Evolutionary conservation across 2,888 invertebrate species (phyloP), one percentile per base, ranked within the genome.

Genomic region (Arge pagana): DNA sequence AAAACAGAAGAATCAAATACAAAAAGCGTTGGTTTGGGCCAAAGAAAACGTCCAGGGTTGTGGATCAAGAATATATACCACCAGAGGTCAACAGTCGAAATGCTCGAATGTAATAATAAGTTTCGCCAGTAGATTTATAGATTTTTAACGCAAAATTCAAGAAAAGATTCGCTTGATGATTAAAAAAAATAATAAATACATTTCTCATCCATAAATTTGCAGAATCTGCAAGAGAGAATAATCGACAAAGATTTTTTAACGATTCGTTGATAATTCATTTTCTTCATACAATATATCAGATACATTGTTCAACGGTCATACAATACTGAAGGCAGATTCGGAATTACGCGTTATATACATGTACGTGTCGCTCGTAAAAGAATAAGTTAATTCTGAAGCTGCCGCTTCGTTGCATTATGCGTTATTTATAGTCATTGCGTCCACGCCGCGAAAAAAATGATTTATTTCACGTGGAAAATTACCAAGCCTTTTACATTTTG

Each of bases 1-100:
- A 85, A 66, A 82, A 74, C 70, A 86, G 81, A 70, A 80, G 73
- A 69, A 78, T 76, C 3, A 3, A 28, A 4, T 2, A 1, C 5
- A 63, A 68, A 16, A 52, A 56, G 54, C 67, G 69, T 54, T 76
- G 69, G 75, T 75, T 76, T 61, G 78, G 76, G 26, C 82, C 80
- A 60, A 82, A 81, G 61, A 82, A 77, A 66, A 76, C 72, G 41
- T 71, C 78, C 24, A 78, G 77, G 55, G 73, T 72, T 52, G 68
- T 74, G 48, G 85, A 85, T 66, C 85, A 85, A 23, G 80, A 80
- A 60, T 90, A 90, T 76, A 77, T 89, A 61, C 89, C 90, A 54
- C 90, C 90, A 41, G 86, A 87, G 76, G 80, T 89, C 59, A 61
- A 62, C 36, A 68, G 62, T 15, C 16, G 2, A 16, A 7, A 26